These are phyloP conservation scores for Dynastes hyllus DNA, from an alignment of 2,888 invertebrate species.

Conservation along the genomic window DNA sequence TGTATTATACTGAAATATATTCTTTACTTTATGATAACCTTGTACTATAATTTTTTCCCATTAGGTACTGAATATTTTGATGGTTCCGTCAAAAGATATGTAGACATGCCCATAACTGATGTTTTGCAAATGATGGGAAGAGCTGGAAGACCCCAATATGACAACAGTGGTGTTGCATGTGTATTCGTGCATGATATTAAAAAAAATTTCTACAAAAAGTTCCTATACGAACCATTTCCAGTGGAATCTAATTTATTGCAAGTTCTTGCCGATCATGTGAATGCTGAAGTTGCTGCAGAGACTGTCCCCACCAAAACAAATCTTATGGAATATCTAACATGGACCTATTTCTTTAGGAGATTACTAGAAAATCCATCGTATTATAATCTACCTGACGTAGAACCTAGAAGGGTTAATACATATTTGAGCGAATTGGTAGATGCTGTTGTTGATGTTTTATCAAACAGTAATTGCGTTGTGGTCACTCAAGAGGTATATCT, in stretches of 20 bases:
- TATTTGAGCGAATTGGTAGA: conserved; percentile 90
- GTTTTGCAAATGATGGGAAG: conserved; percentile 99
- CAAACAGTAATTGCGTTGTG: conserved; percentile 85
- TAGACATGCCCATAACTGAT: conserved; percentile 99
- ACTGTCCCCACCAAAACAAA: conserved; percentile 95
- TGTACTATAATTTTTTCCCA: not conserved
- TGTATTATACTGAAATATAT: too few relatives aligned
- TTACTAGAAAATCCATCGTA: conserved; percentile 94
- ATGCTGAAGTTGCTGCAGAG: conserved; percentile 97
- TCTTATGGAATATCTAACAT: conserved; percentile 96
- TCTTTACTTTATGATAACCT: too few relatives aligned
- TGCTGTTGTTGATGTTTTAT: conserved; percentile 81
- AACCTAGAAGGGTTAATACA: conserved; percentile 79
- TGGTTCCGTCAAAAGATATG: conserved; percentile 95
- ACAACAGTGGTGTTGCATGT: conserved; percentile 91
- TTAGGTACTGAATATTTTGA: conserved; percentile 96
- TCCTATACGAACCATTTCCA: conserved; percentile 99
- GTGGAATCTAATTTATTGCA: conserved; percentile 96
- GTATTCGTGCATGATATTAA: conserved; percentile 96
- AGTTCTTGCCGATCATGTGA: conserved; percentile 97
- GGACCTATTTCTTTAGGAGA: conserved; percentile 96
- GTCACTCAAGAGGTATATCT: conserved; percentile 78
- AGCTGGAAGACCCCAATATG: conserved; percentile 98
- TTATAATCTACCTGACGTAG: conserved; percentile 85
- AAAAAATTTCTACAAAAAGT: conserved; percentile 99